Base-by-base conservation (phyloP, 37 sponge, comb jelly and placozoan species). In the Geodia barretti region DNA sequence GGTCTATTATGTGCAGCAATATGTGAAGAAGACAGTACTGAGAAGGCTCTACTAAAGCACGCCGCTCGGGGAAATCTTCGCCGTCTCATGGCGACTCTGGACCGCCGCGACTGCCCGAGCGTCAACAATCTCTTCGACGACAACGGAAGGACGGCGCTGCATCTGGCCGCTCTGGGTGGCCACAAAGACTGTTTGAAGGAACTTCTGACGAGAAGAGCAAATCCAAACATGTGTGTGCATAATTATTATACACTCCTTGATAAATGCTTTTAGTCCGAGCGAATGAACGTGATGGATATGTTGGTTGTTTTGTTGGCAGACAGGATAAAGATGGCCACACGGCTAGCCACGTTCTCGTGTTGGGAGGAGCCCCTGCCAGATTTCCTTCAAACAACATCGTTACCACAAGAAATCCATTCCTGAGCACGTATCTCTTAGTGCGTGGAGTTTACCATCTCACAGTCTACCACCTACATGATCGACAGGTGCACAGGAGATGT, bases 191-290 rank as follows among this genome's bases (percentile, higher is more conserved):
- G 76, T 29, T 4, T 83, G 33, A 68, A 68, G 39, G 76, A 83
- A 29, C 71, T 84, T n/a, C 61, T 84, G 41, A 76, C 31, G 60
- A 84, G 71, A 76, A 76, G 84, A 60, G 84, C 84, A 14, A 39
- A 84, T 61, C 77, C 84, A 2, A 84, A 84, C 41, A 75, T 43
- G 77, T 84, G 36, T 76, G 76, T 11, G 5, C 65, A 11, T 23
- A 7, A 64, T 64, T 7, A 64, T 26, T 64, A 19, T 23, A 64
- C 5, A 5, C 4, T 7, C 7, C 20, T 64, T n/a, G 20, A 64
- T 23, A 26, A 64, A 7, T 64, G 65, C 30, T 11, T 58, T 21
- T 58, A 58, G 60, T 21, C 11, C 19, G 19, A 21, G 19, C 19
- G 19, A 58, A 19, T 58, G 19, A 58, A 58, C 19, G 60, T 19